Evolutionary conservation across 2,888 invertebrate genomes (phyloP).

Genomic region (Drosophila anomalata): DNA sequence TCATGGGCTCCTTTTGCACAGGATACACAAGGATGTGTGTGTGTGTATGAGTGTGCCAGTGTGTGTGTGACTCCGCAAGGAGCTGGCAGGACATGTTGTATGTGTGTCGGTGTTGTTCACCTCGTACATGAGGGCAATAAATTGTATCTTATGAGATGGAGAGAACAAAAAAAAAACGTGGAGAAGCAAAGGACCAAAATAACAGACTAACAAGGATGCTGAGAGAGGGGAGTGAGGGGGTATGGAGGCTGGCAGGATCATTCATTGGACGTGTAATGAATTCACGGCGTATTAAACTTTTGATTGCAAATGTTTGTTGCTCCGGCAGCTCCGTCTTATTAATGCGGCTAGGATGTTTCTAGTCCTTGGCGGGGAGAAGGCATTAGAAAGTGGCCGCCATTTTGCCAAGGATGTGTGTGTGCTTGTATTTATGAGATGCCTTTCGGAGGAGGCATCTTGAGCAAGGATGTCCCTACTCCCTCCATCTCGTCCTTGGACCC

Average conservation of each 20-base stretch:
- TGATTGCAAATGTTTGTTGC: constrained; percentile 53
- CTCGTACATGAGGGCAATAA: constrained; percentile 72
- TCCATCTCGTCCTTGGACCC: constrained; percentile 6
- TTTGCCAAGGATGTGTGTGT: constrained; percentile 3
- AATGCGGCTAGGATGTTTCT: background rate
- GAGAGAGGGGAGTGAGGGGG: background rate
- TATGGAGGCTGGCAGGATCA: constrained; percentile 14
- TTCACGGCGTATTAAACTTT: constrained; percentile 62
- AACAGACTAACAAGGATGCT: constrained; percentile 43
- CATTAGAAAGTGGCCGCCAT: background rate
- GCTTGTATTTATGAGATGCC: constrained; percentile 37
- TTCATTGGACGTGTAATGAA: constrained; percentile 55
- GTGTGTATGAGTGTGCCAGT: background rate
- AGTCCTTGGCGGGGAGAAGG: background rate
- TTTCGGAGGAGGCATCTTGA: background rate
- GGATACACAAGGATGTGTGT: background rate
- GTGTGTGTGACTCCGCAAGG: constrained; percentile 35
- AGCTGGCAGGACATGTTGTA: constrained; percentile 22
- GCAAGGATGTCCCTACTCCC: background rate
- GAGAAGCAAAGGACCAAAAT: constrained; percentile 56
- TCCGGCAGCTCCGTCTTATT: constrained; percentile 1
- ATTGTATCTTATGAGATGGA: constrained; percentile 74
- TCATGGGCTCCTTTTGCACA: constrained; percentile 47
- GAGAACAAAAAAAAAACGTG: constrained; percentile 44
- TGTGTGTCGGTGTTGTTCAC: constrained; percentile 44